A percentile compares a stretch with the other conserved stretches of the same genome.
These are phyloP conservation scores for Andrena praecox DNA, from an alignment of 2,888 invertebrate genomes.

Conservation along the genomic window DNA sequence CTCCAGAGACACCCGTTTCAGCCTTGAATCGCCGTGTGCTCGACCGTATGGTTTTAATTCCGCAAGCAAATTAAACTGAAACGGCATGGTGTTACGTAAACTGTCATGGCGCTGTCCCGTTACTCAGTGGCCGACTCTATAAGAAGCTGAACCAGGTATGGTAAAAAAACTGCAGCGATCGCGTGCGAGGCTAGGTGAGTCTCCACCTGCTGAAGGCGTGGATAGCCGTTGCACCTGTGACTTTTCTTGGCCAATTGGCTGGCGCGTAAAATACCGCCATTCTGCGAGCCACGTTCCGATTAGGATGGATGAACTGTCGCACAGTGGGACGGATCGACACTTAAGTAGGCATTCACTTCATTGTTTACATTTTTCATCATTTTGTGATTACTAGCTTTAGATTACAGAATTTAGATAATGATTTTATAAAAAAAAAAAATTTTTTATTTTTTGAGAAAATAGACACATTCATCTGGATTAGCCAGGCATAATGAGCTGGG, in stretches of 20 bases:
- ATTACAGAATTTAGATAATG: too few species aligned
- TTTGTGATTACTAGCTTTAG: too few species aligned
- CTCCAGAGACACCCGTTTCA: not conserved
- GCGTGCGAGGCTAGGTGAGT: slow-evolving; percentile 20
- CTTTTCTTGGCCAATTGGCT: slow-evolving; percentile 50
- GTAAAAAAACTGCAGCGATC: not conserved
- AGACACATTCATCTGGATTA: too few species aligned
- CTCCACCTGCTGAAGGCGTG: slow-evolving; percentile 62
- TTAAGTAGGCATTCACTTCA: too few species aligned
- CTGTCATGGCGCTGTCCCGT: not conserved
- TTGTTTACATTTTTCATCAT: too few species aligned
- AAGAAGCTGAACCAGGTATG: not conserved
- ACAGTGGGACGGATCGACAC: too few species aligned
- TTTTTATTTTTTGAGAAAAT: too few species aligned
- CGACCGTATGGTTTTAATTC: not conserved
- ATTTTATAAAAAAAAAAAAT: too few species aligned
- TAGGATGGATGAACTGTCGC: not conserved
- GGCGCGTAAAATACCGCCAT: slow-evolving; percentile 36
- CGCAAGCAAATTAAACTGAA: slow-evolving; percentile 8
- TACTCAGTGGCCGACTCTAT: not conserved
- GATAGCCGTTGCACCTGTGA: slow-evolving; percentile 25
- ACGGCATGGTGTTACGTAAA: not conserved
- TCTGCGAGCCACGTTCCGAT: not conserved
- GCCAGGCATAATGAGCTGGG: too few species aligned
- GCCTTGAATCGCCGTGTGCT: not conserved